Conservation (phyloP, 1,140 invertebrate species). For the Neodiprion lecontei region DNA sequence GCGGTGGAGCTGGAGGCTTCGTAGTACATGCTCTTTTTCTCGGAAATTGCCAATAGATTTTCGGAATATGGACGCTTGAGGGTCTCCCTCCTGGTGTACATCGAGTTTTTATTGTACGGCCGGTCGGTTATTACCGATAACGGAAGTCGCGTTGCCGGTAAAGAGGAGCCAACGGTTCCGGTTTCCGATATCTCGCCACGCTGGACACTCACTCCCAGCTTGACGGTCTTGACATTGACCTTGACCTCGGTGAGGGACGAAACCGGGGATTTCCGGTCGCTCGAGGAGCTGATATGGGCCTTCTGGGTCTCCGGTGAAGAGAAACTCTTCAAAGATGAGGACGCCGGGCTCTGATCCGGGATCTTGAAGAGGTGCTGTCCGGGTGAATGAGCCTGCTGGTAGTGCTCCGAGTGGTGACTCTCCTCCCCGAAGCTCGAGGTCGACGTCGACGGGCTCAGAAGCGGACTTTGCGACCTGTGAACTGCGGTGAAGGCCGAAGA, state of each 20-base stretch:
- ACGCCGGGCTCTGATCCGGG: conserved; percentile 56
- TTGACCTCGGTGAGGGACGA: conserved; percentile 50
- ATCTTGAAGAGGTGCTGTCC: conserved; percentile 58
- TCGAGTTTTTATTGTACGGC: conserved; percentile 42
- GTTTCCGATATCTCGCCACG: conserved; percentile 7
- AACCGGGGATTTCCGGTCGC: conserved; percentile 62
- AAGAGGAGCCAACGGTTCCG: conserved; percentile 11
- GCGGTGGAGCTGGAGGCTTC: conserved; percentile 44
- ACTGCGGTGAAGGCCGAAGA: conserved; percentile 55
- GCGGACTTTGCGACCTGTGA: conserved; percentile 64
- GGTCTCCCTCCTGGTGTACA: conserved; percentile 33
- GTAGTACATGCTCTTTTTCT: conserved; percentile 49
- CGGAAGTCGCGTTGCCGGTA: conserved; percentile 45
- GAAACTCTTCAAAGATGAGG: conserved; percentile 61
- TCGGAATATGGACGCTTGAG: conserved; percentile 50
- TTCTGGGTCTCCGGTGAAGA: conserved; percentile 68
- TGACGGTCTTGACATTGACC: conserved; percentile 26
- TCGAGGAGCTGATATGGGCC: conserved; percentile 67
- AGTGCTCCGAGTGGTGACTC: conserved; percentile 44
- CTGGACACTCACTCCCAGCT: not conserved
- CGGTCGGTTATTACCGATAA: conserved; percentile 58
- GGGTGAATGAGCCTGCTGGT: conserved; percentile 44
- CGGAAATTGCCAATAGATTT: conserved; percentile 50
- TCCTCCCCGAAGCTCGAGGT: conserved; percentile 68
- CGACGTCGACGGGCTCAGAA: conserved; percentile 70